Conservation (phyloP, 1,140 invertebrate genomes). For the Gryon sp. region DNA sequence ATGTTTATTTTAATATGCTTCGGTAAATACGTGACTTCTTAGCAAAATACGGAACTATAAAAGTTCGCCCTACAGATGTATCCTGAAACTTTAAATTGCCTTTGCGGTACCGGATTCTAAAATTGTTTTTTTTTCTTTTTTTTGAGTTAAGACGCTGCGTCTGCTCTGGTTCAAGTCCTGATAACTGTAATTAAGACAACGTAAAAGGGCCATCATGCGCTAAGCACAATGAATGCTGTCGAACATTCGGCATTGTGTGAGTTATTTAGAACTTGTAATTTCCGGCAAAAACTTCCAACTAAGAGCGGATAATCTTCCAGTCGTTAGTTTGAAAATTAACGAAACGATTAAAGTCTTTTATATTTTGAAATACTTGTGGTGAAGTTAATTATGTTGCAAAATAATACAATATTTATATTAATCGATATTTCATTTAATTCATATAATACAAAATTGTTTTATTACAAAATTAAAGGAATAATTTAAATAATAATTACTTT, state of each 20-base stretch:
- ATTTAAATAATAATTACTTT: no score
- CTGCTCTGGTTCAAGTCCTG: conserved; percentile 22
- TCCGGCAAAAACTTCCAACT: conserved; percentile 10
- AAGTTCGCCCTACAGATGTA: conserved; percentile 5
- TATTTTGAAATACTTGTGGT: no score
- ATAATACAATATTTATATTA: no score
- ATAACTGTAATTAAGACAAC: conserved; percentile 68
- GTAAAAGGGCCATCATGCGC: conserved; percentile 51
- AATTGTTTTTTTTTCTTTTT: no score
- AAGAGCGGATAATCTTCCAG: conserved; percentile 1
- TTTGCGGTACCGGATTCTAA: conserved; percentile 47
- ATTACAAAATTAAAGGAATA: no score
- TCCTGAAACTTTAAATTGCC: conserved; percentile 37
- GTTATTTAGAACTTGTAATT: conserved; percentile 38
- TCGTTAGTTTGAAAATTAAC: conserved; percentile 27
- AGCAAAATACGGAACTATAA: not conserved
- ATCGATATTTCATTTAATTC: no score
- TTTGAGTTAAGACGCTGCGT: conserved; percentile 31
- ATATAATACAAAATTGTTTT: no score
- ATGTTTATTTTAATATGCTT: conserved; percentile 18
- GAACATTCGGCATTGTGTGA: conserved; percentile 38
- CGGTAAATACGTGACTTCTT: no score
- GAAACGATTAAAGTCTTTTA: conserved; percentile 20
- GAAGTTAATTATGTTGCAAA: no score
- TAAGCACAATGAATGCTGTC: conserved; percentile 35